Evolutionary conservation across 2,797 vertebrate species (phyloP), one percentile per base, ranked within the genome.

Genomic region (Enteromius unitaeniatus): DNA sequence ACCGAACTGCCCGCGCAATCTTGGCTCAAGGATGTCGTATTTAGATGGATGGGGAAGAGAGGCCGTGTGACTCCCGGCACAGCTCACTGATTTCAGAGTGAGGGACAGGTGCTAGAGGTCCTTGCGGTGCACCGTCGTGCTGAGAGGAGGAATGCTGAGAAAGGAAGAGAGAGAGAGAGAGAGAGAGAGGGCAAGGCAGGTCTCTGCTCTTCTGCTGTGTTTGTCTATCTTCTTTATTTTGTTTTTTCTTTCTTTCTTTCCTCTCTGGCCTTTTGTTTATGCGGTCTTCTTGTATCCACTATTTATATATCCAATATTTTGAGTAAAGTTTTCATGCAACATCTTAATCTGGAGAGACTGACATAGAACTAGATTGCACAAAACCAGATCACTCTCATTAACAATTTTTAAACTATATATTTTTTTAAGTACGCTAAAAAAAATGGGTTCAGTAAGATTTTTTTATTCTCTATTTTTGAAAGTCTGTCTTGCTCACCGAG

Each of bases 91-190:
- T 69, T 83, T 74, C 78, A 78, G 79, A 67, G 85, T 81, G 86
- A 83, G 67, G 40, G 84, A 88, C 87, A 88, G 86, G 85, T 88
- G 87, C 86, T 79, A 86, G 78, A 88, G 87, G 84, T 88, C 87
- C 81, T 87, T 45, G 4, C 21, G 37, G 78, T 40, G 78, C 87
- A 79, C 78, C 53, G 23, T 84, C 86, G 13, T 62, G 84, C 87
- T 87, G 85, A 79, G 85, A 81, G 60, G 67, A 83, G 69, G 69
- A 84, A 89, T 78, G 77, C 62, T 84, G 86, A 53, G 76, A 79
- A 79, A 62, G 78, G 40, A 80, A 77, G 77, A 68, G 81, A 49
- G 82, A 84, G 76, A 42, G 40, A 31, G 28, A 31, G n/a, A n/a
- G 28, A 45, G 84, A 86, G 65, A 60, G 64, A 60, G 78, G 31